These are phyloP conservation scores for Saccopteryx bilineata DNA, from an alignment of 2,113 vertebrate genomes.

Conservation along the genomic window DNA sequence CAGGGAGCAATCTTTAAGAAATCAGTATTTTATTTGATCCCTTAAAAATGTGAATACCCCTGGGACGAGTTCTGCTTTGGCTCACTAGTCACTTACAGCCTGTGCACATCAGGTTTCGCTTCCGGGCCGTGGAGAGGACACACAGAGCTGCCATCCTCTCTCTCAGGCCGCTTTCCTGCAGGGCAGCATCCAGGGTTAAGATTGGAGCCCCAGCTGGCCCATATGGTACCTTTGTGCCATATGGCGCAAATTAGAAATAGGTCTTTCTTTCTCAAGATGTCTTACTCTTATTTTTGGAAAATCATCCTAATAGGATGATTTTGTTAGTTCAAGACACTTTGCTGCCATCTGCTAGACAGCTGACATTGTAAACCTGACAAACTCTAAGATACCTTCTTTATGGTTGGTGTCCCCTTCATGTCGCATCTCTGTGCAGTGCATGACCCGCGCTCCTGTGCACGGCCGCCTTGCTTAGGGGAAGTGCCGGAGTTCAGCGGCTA, in stretches of 20 bases:
- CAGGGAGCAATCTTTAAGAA: background rate
- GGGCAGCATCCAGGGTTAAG: background rate
- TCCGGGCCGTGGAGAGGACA: background rate
- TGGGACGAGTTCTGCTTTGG: background rate
- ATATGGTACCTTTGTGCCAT: background rate
- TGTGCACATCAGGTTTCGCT: background rate
- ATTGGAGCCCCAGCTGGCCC: background rate
- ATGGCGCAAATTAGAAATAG: background rate
- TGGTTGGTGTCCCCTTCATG: background rate
- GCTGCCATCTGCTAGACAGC: background rate
- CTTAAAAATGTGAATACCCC: background rate
- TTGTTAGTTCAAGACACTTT: constrained; percentile 5
- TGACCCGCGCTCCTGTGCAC: too few relatives aligned
- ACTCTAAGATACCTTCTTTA: background rate
- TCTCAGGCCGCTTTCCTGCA: background rate
- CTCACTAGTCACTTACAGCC: background rate
- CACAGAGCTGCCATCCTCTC: background rate
- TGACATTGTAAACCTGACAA: background rate
- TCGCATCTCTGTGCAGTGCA: background rate
- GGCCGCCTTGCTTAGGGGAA: background rate
- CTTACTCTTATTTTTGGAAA: constrained; percentile 2
- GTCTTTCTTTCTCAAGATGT: background rate
- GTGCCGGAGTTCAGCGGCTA: background rate
- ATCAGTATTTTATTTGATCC: background rate
- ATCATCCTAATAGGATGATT: background rate